Evolutionary conservation across 2,888 invertebrate species (phyloP).

Genomic region (Laspeyria flexula): DNA sequence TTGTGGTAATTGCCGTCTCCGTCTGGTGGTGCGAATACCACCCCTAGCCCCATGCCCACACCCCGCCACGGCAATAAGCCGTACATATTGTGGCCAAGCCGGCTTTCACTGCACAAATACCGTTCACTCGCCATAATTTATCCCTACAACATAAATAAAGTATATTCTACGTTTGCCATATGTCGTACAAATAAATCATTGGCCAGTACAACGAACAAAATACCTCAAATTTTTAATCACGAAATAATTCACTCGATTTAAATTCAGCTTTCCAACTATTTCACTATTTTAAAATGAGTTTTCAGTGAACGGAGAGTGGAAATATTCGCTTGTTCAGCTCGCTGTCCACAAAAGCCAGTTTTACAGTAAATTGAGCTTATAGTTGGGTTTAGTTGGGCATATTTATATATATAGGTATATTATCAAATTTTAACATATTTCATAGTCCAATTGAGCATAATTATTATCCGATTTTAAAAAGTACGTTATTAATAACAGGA

Average conservation of each 20-base stretch:
- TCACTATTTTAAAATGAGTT: not conserved
- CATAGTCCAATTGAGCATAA: too few species aligned
- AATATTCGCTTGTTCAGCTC: too few species aligned
- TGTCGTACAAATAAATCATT: constrained; percentile 25
- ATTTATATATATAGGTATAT: too few species aligned
- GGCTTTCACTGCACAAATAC: constrained; percentile 32
- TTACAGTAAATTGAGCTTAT: too few species aligned
- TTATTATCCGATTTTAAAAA: too few species aligned
- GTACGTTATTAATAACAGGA: too few species aligned
- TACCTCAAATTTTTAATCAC: constrained; percentile 15
- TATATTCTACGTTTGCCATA: not conserved
- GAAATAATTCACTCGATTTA: constrained; percentile 7
- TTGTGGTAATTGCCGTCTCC: constrained; percentile 61
- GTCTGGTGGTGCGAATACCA: constrained; percentile 34
- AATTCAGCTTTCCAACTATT: not conserved
- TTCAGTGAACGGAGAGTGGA: too few species aligned
- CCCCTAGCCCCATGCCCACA: constrained; percentile 22
- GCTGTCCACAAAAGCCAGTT: too few species aligned
- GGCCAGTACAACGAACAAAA: constrained; percentile 8
- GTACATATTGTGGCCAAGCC: constrained; percentile 21
- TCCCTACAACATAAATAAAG: constrained; percentile 12
- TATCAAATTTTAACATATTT: too few species aligned
- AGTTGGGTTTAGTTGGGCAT: too few species aligned
- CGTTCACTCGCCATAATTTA: constrained; percentile 23
- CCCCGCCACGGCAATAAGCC: constrained; percentile 18